Conservation (phyloP, 2,113 vertebrate species). For the Crotophaga sulcirostris region DNA sequence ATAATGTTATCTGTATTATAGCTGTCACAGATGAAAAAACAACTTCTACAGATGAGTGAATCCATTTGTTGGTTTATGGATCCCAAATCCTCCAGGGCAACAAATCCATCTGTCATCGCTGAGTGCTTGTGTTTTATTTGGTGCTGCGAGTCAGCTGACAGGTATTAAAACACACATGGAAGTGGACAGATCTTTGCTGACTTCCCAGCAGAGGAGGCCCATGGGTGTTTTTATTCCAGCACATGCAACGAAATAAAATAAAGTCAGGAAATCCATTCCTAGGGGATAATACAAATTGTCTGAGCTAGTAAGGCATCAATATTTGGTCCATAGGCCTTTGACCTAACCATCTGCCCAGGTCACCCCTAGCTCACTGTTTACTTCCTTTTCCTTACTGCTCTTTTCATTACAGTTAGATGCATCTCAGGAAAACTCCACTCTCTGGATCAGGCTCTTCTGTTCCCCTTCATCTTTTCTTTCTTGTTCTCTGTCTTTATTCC, state of each 20-base stretch:
- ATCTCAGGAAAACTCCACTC: neutral
- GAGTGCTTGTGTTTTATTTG: conserved; percentile 60
- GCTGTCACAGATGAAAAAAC: conserved; percentile 71
- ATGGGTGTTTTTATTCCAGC: conserved; percentile 44
- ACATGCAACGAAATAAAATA: conserved; percentile 27
- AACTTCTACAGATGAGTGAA: conserved; percentile 69
- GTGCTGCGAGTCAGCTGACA: conserved; percentile 43
- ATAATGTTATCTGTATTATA: conserved; percentile 65
- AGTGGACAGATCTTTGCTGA: conserved; percentile 50
- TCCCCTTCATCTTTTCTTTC: neutral
- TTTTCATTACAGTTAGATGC: neutral
- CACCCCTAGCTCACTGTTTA: neutral
- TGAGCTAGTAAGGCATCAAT: neutral
- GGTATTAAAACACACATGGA: conserved; percentile 53
- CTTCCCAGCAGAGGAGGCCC: conserved; percentile 32
- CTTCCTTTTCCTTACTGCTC: neutral
- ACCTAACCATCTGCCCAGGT: conserved; percentile 21
- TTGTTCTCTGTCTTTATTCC: neutral
- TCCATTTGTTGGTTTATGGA: conserved; percentile 72
- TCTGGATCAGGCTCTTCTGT: neutral
- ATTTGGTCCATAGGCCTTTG: neutral
- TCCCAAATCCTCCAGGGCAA: conserved; percentile 49
- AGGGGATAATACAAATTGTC: conserved; percentile 17
- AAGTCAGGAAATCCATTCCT: conserved; percentile 44
- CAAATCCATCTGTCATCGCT: conserved; percentile 63